phyloP scores from a whole-genome alignment of 2,888 invertebrate genomes.

The Cheilosia vernalis region DNA sequence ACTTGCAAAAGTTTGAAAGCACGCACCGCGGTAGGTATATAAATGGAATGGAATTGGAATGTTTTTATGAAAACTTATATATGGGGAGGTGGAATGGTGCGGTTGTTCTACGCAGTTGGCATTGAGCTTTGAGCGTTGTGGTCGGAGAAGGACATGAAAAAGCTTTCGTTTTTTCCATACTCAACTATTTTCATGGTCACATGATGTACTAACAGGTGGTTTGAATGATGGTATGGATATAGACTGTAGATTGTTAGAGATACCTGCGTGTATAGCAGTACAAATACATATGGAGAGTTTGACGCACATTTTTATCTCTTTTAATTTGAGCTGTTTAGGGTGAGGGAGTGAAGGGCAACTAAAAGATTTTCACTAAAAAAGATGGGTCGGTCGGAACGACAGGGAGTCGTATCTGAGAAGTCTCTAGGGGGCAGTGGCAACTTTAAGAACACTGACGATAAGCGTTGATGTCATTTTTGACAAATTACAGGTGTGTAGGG shows the following conservation, averaged over 20 bases:
- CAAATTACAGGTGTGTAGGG: too few species aligned
- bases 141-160: background rate
- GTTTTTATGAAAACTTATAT: too few species aligned
- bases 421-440: too few species aligned
- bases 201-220: conserved; percentile 73
- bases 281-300: conserved; percentile 24
- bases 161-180: conserved; percentile 29
- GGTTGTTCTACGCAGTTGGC: conserved; percentile 41
- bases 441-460: too few species aligned
- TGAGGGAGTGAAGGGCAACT: conserved; percentile 33
- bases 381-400: too few species aligned
- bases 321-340: conserved; percentile 31
- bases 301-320: conserved; percentile 13
- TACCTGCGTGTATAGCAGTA: conserved; percentile 15
- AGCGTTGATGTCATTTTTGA: too few species aligned
- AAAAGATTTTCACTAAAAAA: conserved; percentile 27
- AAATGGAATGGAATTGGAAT: too few species aligned
- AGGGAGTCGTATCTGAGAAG: too few species aligned
- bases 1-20: conserved; percentile 22
- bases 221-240: conserved; percentile 60
- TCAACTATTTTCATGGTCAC: conserved; percentile 67
- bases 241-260: background rate
- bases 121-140: conserved; percentile 52
- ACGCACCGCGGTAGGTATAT: background rate
- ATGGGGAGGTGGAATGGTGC: background rate